Evolutionary conservation across 2,888 invertebrate genomes (phyloP), one percentile per base, ranked within the genome.

Genomic region (Cecidostiba fungosa): DNA sequence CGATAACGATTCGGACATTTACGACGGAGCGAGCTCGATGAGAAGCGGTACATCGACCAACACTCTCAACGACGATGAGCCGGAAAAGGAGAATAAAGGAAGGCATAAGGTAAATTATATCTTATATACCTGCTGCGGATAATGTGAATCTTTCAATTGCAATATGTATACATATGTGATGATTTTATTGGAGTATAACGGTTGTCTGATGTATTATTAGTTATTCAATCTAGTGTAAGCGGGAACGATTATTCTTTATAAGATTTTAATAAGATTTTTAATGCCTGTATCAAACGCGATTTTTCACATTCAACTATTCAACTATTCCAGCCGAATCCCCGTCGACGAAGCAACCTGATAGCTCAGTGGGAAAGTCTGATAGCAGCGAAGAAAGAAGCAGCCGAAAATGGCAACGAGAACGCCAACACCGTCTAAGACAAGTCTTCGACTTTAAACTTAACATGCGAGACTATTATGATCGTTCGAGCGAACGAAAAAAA

Each of bases 331-430:
- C 90, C 90, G 72, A 90, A 90, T 89, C 92, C 89, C 87, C 93
- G 94, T 87, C 91, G 93, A 77, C 96, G 96, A 19, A 96, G 96
- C 90, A 96, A 96, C 70, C 94, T 97, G 87, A 97, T 97, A 90
- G 96, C 96, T 88, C 96, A 97, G 93, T 97, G 97, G 96, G 97
- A 97, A 93, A 96, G 95, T 87, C 94, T 97, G 89, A 97, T 97
- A 87, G 91, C 92, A 19, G 90, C 91, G 23, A 92, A 92, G 69
- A 91, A 89, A 66, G 91, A 92, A 70, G 87, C 89, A 29, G 88
- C 85, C 29, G 92, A 92, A 70, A 91, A 90, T 76, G 90, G 89
- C 81, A 88, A 89, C 78, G 92, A 92, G 47, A 91, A 88, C 79
- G 91, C 91, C 59, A 89, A 89, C 79, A 90, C 87, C 85, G 90